A percentile compares a stretch with the other conserved stretches of the same genome.
These are phyloP conservation scores for Hassar affinis DNA, from an alignment of 2,113 vertebrate species.

Conservation along the genomic window DNA sequence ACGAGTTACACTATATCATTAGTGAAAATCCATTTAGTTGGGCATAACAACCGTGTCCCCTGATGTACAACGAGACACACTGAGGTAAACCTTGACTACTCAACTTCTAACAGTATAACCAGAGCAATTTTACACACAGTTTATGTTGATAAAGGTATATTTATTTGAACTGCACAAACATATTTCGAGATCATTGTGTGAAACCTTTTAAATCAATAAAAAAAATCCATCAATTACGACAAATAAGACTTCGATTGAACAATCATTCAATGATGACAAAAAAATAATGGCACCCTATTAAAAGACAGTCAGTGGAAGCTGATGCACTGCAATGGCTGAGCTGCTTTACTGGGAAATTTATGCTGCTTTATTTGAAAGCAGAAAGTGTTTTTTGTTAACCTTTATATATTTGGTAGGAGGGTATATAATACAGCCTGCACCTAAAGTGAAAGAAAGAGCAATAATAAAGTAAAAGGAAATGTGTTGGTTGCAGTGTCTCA, in stretches of 20 bases:
- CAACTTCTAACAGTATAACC: no score
- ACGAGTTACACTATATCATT: not conserved
- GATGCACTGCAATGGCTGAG: not conserved
- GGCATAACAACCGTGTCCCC: not conserved
- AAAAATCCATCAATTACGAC: not conserved
- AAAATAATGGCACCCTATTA: not conserved
- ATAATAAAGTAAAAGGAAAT: no score
- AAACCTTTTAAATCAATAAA: not conserved
- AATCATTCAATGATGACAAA: not conserved
- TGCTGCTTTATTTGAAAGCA: not conserved
- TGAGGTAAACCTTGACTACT: no score
- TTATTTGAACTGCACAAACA: not conserved
- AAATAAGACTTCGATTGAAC: not conserved
- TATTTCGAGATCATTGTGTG: not conserved
- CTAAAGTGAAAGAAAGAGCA: no score
- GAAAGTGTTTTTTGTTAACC: not conserved
- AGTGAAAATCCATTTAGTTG: not conserved
- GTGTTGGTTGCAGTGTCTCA: no score
- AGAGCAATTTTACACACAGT: not conserved
- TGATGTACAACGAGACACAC: not conserved
- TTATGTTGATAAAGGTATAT: not conserved
- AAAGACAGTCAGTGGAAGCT: not conserved
- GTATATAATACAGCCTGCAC: no score
- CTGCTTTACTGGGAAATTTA: not conserved
- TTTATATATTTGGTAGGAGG: no score